Percentiles rank a stretch among this genome's conserved stretches.
These are phyloP conservation scores for Ischnus inquisitorius DNA, from an alignment of 2,888 invertebrate genomes.

Conservation along the genomic window DNA sequence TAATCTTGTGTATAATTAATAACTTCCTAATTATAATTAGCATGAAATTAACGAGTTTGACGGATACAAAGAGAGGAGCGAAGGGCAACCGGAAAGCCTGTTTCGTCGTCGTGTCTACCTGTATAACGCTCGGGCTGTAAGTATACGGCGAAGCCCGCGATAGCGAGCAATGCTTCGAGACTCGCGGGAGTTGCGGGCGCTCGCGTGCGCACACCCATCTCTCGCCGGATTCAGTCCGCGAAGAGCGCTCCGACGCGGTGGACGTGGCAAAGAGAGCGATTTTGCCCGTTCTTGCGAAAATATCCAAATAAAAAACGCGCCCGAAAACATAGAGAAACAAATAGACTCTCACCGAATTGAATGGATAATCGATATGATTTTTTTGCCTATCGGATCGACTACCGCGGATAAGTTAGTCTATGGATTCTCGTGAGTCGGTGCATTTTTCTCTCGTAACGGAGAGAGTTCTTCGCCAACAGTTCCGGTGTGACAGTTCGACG, in stretches of 20 bases:
- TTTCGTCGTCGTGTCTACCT: slow-evolving; percentile 54
- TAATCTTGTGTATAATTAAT: slow-evolving; percentile 43
- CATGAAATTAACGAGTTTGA: slow-evolving; percentile 48
- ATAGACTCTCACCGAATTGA: background rate
- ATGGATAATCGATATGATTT: background rate
- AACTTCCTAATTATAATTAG: slow-evolving; percentile 57
- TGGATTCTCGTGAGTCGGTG: background rate
- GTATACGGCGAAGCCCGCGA: slow-evolving; percentile 45
- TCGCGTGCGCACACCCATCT: slow-evolving; percentile 66
- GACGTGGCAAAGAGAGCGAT: slow-evolving; percentile 76
- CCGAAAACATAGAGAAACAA: background rate
- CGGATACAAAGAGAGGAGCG: slow-evolving; percentile 28
- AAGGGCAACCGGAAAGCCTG: slow-evolving; percentile 66
- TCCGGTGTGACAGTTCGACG: background rate
- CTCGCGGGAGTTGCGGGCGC: slow-evolving; percentile 77
- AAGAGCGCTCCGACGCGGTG: slow-evolving; percentile 82
- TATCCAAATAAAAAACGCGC: background rate
- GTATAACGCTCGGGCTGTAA: slow-evolving; percentile 27
- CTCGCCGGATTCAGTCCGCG: slow-evolving; percentile 81
- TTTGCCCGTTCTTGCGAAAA: slow-evolving; percentile 10
- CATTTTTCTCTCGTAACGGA: background rate
- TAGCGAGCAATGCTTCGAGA: slow-evolving; percentile 72
- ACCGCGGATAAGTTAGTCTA: background rate
- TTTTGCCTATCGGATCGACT: background rate
- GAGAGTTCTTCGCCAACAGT: background rate